These are phyloP conservation scores for Trachelus stipa DNA, from an alignment of 2,888 invertebrate genomes.

Conservation along the genomic window DNA sequence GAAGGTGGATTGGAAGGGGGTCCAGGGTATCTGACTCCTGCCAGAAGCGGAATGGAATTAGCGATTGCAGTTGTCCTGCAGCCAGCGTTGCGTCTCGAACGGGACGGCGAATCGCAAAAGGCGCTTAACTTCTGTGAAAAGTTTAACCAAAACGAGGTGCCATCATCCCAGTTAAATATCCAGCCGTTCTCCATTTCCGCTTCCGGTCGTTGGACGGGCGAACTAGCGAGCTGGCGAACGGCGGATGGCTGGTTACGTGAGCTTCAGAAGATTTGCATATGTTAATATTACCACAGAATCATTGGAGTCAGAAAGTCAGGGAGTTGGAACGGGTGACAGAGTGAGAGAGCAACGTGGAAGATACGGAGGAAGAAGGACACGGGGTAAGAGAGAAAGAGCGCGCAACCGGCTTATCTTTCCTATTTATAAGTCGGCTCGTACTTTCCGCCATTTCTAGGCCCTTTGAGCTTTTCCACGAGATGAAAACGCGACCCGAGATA, in stretches of 20 bases:
- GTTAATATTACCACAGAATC: constrained; percentile 24
- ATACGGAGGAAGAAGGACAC: constrained; percentile 11
- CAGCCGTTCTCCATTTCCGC: constrained; percentile 33
- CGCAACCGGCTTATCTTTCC: constrained; percentile 1
- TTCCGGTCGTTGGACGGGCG: constrained; percentile 16
- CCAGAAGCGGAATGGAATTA: no score
- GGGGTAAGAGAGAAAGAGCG: constrained; percentile 14
- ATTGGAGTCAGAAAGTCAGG: constrained; percentile 13
- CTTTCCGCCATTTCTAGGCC: no score
- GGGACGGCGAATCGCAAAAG: constrained; percentile 31
- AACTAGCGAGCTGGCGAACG: no score
- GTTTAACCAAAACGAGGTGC: constrained; percentile 53
- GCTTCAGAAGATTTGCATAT: constrained; percentile 20
- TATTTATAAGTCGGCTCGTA: constrained; percentile 2
- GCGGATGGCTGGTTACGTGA: no score
- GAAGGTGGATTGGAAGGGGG: not conserved
- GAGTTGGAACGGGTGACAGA: constrained; percentile 5
- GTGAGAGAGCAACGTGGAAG: constrained; percentile 19
- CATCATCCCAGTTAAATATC: constrained; percentile 55
- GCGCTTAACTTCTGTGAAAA: constrained; percentile 52
- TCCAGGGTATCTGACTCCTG: no score
- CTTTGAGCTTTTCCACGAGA: no score
- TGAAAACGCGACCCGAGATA: no score
- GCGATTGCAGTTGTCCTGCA: constrained; percentile 14
- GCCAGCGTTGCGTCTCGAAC: constrained; percentile 25